phyloP scores from a whole-genome alignment of 2,113 vertebrate species.

The Chlamydotis undulata region DNA sequence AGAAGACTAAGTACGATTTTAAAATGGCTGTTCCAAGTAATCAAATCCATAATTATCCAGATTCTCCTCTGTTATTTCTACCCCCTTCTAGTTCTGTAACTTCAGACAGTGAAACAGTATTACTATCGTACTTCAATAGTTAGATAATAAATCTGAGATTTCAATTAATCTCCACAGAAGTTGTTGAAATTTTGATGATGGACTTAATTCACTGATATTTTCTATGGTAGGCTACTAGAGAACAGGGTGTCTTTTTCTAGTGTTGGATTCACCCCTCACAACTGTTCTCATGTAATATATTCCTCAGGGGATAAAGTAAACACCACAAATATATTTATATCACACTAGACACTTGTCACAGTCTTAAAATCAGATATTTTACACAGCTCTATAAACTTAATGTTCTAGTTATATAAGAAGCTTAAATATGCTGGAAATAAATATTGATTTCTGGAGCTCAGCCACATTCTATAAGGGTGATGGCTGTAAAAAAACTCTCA shows the following conservation, averaged over 20 bases:
- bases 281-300: not conserved
- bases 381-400: constrained; percentile 42
- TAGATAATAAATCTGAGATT: not conserved
- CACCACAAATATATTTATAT: not conserved
- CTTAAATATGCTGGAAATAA: constrained; percentile 52
- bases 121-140: not conserved
- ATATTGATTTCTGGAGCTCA: constrained; percentile 57
- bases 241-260: not conserved
- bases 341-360: not conserved
- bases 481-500: not conserved
- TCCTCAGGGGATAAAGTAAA: not conserved
- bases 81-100: not conserved
- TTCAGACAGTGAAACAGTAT: not conserved
- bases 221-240: not conserved
- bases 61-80: not conserved
- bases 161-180: not conserved
- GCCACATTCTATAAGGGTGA: constrained; percentile 9
- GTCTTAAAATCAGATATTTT: constrained; percentile 35
- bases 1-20: not conserved
- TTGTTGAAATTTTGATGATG: not conserved
- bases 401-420: constrained; percentile 21
- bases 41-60: not conserved
- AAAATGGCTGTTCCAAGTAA: not conserved
- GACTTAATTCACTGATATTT: not conserved
- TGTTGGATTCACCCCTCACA: not conserved